Base-by-base conservation (phyloP, 2,113 vertebrate genomes). In the Limanda limanda region DNA sequence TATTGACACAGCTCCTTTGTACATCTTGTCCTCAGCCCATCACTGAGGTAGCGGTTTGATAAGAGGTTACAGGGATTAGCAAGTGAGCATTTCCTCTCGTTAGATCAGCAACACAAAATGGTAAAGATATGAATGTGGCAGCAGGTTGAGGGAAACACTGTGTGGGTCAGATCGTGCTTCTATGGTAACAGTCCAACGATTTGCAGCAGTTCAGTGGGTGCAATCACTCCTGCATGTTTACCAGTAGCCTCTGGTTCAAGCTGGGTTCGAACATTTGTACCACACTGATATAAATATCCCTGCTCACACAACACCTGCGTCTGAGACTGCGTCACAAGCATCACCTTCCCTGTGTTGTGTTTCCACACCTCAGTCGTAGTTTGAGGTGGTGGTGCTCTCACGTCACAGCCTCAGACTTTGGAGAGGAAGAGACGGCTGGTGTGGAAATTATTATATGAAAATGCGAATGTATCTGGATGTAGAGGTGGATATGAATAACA, bases 101-200 rank as follows among this genome's bases (percentile, higher is more conserved):
- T 80, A 81, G 83, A 87, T 87, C 76, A 66, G 73, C 61, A 65
- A 66, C 78, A 81, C 74, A 56, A 79, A 85, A 68, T 79, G 58
- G 76, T 74, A 90, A 89, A 83, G 88, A 90, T 88, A 90, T 75
- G 83, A 78, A 88, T 62, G 68, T 72, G 77, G 81, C 82, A 83
- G 78, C 66, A 74, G 74, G 76, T 63, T 85, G 81, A 86, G 67
- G 23, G 62, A 71, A 76, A 85, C 66, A 68, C 51, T 5, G 42
- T 52, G 47, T 58, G 51, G 74, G 75, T 79, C 76, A 80, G 54
- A 78, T 72, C 63, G 64, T 59, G 85, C 88, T 88, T 31, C 86
- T 72, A 87, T 90, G 82, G 83, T 76, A 82, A 92, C 81, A 75
- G 79, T 56, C 54, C 76, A 70, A 75, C 74, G 60, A 25, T 78